Percentiles rank a stretch among this genome's conserved stretches.
These are phyloP conservation scores for Rhadina sibilatrix DNA, from an alignment of 2,113 vertebrate genomes.

Conservation along the genomic window DNA sequence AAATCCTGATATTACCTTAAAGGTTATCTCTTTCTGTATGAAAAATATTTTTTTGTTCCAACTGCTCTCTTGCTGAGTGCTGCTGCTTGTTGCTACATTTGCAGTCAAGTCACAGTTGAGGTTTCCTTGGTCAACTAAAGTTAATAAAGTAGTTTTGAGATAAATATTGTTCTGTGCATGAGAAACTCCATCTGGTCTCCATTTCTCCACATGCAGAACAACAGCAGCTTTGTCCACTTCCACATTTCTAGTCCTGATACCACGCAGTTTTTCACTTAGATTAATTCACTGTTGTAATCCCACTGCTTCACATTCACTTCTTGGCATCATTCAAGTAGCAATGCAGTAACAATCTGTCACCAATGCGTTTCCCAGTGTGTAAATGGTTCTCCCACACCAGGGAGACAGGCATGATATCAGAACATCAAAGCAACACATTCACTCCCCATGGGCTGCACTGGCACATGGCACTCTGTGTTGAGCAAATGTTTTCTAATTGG, in stretches of 20 bases:
- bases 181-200: conserved; percentile 2
- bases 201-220: neutral
- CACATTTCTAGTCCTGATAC: neutral
- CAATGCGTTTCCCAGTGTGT: neutral
- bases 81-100: neutral
- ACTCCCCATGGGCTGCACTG: neutral
- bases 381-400: neutral
- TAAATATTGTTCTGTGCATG: neutral
- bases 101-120: neutral
- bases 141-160: neutral
- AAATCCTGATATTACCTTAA: neutral
- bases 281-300: neutral
- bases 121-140: neutral
- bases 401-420: neutral
- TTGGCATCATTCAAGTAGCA: neutral
- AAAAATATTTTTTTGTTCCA: neutral
- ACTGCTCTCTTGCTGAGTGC: neutral
- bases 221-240: neutral
- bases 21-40: neutral
- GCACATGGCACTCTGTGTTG: neutral
- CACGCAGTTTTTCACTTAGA: neutral
- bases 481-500: neutral
- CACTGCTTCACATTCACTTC: neutral
- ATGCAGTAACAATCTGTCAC: neutral
- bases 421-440: neutral